A percentile compares a stretch with the other conserved stretches of the same genome.
phyloP scores from a whole-genome alignment of 2,888 invertebrate species.

The Pseudococcus viburni region DNA sequence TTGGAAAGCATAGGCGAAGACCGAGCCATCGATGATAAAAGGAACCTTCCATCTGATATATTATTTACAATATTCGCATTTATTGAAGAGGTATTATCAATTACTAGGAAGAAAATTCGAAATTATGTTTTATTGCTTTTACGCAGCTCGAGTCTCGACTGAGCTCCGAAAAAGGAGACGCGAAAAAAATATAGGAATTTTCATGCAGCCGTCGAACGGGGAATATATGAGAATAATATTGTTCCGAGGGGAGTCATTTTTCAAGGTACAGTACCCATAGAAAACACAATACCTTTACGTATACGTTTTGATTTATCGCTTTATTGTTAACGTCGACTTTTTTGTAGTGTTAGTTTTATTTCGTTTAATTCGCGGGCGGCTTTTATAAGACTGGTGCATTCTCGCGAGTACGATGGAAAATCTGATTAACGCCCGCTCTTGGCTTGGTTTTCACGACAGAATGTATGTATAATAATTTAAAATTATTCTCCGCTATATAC shows the following conservation, averaged over 20 bases:
- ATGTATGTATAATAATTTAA: conserved; percentile 41
- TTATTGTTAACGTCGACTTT: conserved; percentile 55
- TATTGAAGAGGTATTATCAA: conserved; percentile 48
- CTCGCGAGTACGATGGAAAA: conserved; percentile 44
- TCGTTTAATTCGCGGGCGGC: conserved; percentile 28
- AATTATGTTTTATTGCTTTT: conserved; percentile 46
- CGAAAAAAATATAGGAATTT: conserved; percentile 40
- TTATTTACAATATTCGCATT: conserved; percentile 52
- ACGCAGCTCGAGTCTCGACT: not conserved
- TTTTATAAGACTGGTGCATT: conserved; percentile 20
- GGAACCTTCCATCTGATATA: not conserved
- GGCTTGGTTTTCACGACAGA: conserved; percentile 6
- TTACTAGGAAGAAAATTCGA: conserved; percentile 34
- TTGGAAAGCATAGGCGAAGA: not conserved
- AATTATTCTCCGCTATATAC: conserved; percentile 12
- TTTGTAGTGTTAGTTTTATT: conserved; percentile 36
- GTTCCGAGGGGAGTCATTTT: conserved; percentile 52
- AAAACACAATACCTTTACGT: conserved; percentile 1
- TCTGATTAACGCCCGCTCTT: conserved; percentile 18
- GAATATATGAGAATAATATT: conserved; percentile 52
- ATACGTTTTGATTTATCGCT: conserved; percentile 53
- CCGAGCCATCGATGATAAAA: not conserved
- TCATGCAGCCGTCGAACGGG: conserved; percentile 25
- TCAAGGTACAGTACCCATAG: conserved; percentile 4
- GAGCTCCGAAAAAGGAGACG: not conserved